Conservation (phyloP, 2,797 vertebrate species). For the Labroides dimidiatus region DNA sequence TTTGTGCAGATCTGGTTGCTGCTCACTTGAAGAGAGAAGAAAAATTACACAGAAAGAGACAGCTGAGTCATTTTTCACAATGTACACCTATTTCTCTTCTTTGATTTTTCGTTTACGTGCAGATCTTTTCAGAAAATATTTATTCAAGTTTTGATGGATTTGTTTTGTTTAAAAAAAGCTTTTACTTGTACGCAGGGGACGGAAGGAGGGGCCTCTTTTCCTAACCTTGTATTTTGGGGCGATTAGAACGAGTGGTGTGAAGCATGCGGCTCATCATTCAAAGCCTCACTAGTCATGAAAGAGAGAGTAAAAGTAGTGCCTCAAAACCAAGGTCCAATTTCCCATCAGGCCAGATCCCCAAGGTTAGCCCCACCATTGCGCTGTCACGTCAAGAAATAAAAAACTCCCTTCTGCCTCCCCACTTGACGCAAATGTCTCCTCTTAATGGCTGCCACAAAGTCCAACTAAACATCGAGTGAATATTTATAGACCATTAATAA, state of each 20-base stretch:
- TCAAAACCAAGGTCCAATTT: constrained; percentile 79
- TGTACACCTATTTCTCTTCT: constrained; percentile 61
- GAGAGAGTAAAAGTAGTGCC: constrained; percentile 70
- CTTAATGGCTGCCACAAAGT: constrained; percentile 68
- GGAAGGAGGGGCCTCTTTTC: neutral
- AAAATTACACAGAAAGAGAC: constrained; percentile 58
- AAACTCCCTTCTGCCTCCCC: constrained; percentile 51
- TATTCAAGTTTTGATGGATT: constrained; percentile 67
- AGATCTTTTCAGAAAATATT: constrained; percentile 42
- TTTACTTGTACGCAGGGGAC: constrained; percentile 17
- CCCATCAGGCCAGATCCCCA: constrained; percentile 73
- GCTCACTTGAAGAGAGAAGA: constrained; percentile 49
- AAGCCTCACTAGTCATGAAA: constrained; percentile 67
- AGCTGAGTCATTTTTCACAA: constrained; percentile 71
- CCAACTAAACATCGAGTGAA: constrained; percentile 74
- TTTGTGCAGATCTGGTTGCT: constrained; percentile 70
- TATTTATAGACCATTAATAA: constrained; percentile 83
- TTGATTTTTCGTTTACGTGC: constrained; percentile 32
- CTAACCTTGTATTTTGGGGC: constrained; percentile 71
- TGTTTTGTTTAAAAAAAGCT: constrained; percentile 57
- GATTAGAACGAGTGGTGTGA: constrained; percentile 66
- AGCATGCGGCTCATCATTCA: constrained; percentile 72
- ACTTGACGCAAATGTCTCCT: constrained; percentile 52
- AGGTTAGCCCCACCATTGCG: constrained; percentile 74
- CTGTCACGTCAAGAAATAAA: constrained; percentile 74